Conservation (phyloP, 2,113 vertebrate genomes). For the Camelus dromedarius region DNA sequence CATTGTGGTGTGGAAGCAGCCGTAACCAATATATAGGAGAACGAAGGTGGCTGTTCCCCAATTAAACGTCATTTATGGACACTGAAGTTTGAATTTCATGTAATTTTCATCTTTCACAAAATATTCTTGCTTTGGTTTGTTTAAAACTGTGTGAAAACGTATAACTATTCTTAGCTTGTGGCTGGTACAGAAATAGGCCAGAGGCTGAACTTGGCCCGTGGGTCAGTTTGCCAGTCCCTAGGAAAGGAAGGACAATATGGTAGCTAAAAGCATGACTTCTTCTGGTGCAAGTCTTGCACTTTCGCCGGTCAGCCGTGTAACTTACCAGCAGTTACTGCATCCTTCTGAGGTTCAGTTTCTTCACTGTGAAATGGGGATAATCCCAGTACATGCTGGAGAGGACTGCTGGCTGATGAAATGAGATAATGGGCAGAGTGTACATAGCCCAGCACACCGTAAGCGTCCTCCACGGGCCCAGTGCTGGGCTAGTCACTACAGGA, state of each 20-base stretch:
- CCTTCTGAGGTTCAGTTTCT: neutral
- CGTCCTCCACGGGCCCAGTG: too few relatives aligned
- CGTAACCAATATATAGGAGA: too few relatives aligned
- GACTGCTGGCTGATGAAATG: neutral
- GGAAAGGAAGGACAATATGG: neutral
- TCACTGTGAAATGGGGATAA: neutral
- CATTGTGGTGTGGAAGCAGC: neutral
- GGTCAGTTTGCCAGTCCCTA: neutral
- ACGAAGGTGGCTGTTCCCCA: neutral
- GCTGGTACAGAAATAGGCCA: neutral
- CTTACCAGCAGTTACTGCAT: neutral
- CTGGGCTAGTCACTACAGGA: neutral
- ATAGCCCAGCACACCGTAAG: neutral
- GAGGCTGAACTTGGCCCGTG: neutral
- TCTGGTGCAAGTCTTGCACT: neutral
- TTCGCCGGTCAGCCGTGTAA: neutral
- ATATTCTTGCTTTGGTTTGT: constrained; percentile 24
- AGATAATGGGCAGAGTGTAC: neutral
- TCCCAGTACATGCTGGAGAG: neutral
- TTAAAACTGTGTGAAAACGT: neutral
- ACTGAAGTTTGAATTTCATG: neutral
- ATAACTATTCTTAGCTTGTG: neutral
- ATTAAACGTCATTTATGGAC: neutral
- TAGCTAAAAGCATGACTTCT: neutral
- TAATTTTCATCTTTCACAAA: constrained; percentile 35